Evolutionary conservation across 2,113 vertebrate genomes (phyloP), one percentile per base, ranked within the genome.

Genomic region (Planiliza haematocheilus): DNA sequence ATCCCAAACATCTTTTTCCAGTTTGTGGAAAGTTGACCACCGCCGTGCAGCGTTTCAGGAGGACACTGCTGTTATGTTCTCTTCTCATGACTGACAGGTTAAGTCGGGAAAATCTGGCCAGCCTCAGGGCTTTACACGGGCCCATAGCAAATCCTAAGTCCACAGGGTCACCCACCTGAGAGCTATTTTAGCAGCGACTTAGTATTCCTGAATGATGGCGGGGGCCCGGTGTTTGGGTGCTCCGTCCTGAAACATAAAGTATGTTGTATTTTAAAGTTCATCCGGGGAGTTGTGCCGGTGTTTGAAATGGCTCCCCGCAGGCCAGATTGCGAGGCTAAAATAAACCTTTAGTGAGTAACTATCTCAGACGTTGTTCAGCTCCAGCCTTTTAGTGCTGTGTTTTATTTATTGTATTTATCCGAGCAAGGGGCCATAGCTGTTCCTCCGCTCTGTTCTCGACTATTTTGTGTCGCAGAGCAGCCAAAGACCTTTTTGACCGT

Each of bases 331-430:
- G 41, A 41, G 63, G 75, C 66, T 82, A 79, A 90, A 91, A 83
- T 79, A 82, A 90, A 73, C 77, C 45, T 41, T 42, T 38, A 49
- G 46, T 37, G 67, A 65, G 84, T 60, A 89, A 85, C 70, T 70
- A 75, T 83, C 82, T 70, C 77, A 72, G 76, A 55, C 68, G 24
- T 80, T 86, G 70, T 63, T 60, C 68, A 55, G 75, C 72, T 36
- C 64, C 8, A 59, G 55, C 70, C 65, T 77, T 80, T 87, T 53
- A 76, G 20, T 56, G 82, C 77, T 89, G 74, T 43, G 70, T 84
- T 90, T 91, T 86, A 92, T 92, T 91, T 90, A 90, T 86, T 88
- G 73, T 87, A 65, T 75, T 70, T 82, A 79, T 86, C 82, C 74
- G 74, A 88, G 82, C 74, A n/a, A 30, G 81, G 56, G 82, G 82